Evolutionary conservation across 2,113 vertebrate genomes (phyloP).

Genomic region (Callipepla californica): DNA sequence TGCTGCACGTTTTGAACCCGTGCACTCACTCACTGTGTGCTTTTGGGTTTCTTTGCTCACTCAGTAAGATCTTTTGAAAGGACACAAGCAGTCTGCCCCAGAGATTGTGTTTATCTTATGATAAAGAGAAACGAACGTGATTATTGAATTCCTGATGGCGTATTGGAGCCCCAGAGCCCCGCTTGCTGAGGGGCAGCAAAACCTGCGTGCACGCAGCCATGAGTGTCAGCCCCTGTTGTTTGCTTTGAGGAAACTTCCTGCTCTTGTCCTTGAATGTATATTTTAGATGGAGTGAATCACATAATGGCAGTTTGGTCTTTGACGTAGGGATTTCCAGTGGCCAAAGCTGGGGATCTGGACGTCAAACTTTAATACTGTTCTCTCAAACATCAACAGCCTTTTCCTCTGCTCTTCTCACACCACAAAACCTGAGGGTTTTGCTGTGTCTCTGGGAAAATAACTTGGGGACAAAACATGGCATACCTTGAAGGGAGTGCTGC

Average conservation of each 20-base stretch:
- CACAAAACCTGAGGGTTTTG: background rate
- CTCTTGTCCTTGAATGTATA: background rate
- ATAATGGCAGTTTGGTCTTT: background rate
- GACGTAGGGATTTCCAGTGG: background rate
- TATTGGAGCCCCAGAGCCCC: background rate
- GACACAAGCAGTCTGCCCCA: background rate
- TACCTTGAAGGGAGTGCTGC: background rate
- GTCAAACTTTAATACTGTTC: background rate
- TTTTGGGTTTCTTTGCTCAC: background rate
- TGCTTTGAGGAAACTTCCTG: background rate
- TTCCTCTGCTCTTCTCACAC: background rate
- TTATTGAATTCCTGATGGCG: background rate
- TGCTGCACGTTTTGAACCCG: background rate
- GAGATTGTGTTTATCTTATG: slow-evolving; percentile 23
- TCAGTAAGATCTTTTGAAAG: background rate
- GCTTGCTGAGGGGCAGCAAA: background rate
- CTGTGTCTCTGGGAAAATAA: background rate
- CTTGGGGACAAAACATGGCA: background rate
- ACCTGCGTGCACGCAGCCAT: background rate
- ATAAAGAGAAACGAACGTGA: background rate
- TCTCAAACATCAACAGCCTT: background rate
- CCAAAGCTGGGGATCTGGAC: background rate
- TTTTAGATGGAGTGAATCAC: background rate
- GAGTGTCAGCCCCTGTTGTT: background rate
- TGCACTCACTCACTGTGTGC: background rate